phyloP scores from a whole-genome alignment of 2,888 invertebrate species.

The Crossocerus cetratus region DNA sequence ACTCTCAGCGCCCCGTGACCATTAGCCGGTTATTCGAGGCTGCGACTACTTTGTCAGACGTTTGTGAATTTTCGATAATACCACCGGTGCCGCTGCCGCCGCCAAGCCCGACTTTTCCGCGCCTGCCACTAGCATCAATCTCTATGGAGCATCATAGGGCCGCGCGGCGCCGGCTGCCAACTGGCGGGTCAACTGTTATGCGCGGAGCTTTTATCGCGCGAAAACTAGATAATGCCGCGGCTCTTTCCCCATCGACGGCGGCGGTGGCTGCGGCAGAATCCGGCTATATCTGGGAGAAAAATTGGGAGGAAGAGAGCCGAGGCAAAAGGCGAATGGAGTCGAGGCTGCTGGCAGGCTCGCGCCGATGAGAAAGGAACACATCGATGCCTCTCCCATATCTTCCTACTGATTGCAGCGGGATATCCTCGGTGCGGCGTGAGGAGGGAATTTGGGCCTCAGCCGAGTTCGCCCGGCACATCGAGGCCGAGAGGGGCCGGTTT shows the following conservation, averaged over 20 bases:
- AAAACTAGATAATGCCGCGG: too few relatives aligned
- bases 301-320: too few relatives aligned
- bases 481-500: constrained; percentile 36
- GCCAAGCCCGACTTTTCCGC: constrained; percentile 9
- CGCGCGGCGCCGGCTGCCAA: too few relatives aligned
- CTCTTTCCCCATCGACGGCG: too few relatives aligned
- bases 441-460: constrained; percentile 24
- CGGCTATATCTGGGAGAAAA: too few relatives aligned
- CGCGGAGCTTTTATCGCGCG: too few relatives aligned
- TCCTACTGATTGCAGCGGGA: neutral
- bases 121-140: neutral
- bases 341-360: too few relatives aligned
- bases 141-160: neutral
- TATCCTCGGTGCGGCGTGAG: neutral
- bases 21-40: constrained; percentile 56
- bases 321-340: too few relatives aligned
- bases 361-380: too few relatives aligned
- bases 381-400: constrained; percentile 5
- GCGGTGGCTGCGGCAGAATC: too few relatives aligned
- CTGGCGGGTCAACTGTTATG: too few relatives aligned
- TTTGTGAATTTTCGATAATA: constrained; percentile 40
- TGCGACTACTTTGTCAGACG: constrained; percentile 43
- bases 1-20: constrained; percentile 46
- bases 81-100: constrained; percentile 9
- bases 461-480: constrained; percentile 33